A percentile compares a stretch with the other conserved stretches of the same genome.
Conservation (phyloP, 1,140 invertebrate species). For the Rhynchophorus ferrugineus region DNA sequence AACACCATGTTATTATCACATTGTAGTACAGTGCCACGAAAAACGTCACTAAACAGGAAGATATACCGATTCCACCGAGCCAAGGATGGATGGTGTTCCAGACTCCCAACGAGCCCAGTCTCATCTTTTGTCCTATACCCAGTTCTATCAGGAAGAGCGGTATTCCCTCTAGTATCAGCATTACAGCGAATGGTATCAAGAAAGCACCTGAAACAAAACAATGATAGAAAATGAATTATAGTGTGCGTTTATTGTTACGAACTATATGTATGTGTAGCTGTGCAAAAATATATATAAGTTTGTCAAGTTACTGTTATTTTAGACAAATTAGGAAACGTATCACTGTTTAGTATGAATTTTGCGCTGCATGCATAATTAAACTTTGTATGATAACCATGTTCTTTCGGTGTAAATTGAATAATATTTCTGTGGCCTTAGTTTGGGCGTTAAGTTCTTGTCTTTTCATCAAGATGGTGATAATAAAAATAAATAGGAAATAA, state of each 20-base stretch:
- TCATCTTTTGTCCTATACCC: conserved; percentile 86
- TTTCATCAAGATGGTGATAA: too few species aligned
- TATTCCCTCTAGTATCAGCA: conserved; percentile 87
- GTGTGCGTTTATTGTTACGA: not conserved
- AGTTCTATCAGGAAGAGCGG: conserved; percentile 90
- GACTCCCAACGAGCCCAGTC: conserved; percentile 80
- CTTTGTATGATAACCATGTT: too few species aligned
- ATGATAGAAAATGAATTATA: not conserved
- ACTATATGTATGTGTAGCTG: not conserved
- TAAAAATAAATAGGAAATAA: too few species aligned
- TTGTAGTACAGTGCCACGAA: conserved; percentile 95
- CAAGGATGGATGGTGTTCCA: conserved; percentile 93
- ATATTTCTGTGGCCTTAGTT: too few species aligned
- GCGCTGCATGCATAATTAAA: too few species aligned
- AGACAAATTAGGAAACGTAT: too few species aligned
- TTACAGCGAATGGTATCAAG: conserved; percentile 91
- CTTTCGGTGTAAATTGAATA: too few species aligned
- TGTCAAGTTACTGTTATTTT: too few species aligned
- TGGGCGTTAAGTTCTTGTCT: too few species aligned
- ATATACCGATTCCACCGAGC: conserved; percentile 82
- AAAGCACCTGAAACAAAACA: conserved; percentile 72
- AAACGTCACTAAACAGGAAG: conserved; percentile 84
- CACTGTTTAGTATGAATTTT: too few species aligned
- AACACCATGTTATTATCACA: conserved; percentile 97
- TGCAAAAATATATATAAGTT: conserved; percentile 1